These are phyloP conservation scores for Saccostrea glomerata DNA, from an alignment of 1,140 invertebrate genomes.

Conservation along the genomic window DNA sequence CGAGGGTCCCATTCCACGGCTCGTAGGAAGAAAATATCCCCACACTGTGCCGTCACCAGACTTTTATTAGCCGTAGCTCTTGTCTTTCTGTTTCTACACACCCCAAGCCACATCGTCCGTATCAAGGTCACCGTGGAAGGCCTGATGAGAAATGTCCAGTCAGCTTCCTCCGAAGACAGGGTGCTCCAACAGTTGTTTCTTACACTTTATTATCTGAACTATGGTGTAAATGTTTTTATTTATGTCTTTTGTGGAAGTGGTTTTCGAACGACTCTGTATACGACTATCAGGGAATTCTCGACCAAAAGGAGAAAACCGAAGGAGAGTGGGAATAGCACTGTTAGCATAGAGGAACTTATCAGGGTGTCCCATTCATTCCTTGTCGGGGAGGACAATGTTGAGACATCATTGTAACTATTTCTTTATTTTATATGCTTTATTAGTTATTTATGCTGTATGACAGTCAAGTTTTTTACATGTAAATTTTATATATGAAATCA, in stretches of 20 bases:
- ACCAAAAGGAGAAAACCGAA: neutral
- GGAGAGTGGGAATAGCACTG: neutral
- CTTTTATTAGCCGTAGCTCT: slow-evolving; percentile 90
- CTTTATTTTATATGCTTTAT: no score
- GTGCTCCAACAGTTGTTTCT: slow-evolving; percentile 82
- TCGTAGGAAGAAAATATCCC: slow-evolving; percentile 58
- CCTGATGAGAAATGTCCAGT: slow-evolving; percentile 4
- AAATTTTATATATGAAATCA: no score
- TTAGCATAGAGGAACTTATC: neutral
- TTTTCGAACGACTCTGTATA: slow-evolving; percentile 55
- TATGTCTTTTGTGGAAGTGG: slow-evolving; percentile 81
- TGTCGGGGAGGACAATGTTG: neutral
- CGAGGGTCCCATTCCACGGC: neutral
- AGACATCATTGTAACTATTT: neutral
- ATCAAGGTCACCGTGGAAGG: slow-evolving; percentile 68
- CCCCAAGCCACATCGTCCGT: slow-evolving; percentile 82
- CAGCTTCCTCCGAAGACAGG: slow-evolving; percentile 42
- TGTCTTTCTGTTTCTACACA: slow-evolving; percentile 88
- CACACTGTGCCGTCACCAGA: slow-evolving; percentile 87
- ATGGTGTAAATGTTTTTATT: slow-evolving; percentile 90
- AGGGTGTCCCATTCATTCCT: neutral
- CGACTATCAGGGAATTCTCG: neutral
- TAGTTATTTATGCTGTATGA: no score
- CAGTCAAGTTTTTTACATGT: no score
- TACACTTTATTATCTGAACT: slow-evolving; percentile 88